Conservation (phyloP, 2,888 invertebrate species). For the Calameuta filiformis region DNA sequence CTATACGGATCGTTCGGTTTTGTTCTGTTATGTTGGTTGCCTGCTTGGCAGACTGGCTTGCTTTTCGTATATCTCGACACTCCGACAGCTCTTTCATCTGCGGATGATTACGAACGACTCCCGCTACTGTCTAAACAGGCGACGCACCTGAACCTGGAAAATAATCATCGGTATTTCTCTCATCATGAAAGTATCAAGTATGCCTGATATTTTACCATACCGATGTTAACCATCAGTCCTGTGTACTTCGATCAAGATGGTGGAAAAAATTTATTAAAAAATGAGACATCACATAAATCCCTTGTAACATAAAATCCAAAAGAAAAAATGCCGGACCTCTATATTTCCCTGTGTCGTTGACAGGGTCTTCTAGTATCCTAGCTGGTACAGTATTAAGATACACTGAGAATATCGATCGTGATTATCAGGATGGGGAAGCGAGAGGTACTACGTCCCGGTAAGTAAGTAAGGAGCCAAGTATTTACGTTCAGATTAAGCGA, state of each 20-base stretch:
- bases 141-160: not conserved
- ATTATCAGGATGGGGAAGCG: constrained; percentile 30
- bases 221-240: not conserved
- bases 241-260: not conserved
- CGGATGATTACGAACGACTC: constrained; percentile 61
- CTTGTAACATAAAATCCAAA: not conserved
- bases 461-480: constrained; percentile 32
- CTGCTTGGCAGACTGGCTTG: constrained; percentile 35
- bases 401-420: constrained; percentile 30
- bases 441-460: not conserved
- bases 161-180: not conserved
- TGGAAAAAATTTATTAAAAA: not conserved
- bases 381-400: constrained; percentile 9
- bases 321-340: not conserved
- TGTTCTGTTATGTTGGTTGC: not conserved
- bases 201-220: not conserved
- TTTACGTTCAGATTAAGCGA: constrained; percentile 37
- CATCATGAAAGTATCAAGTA: not conserved
- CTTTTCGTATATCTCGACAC: constrained; percentile 55
- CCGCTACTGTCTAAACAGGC: constrained; percentile 10
- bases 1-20: not conserved
- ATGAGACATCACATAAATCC: not conserved
- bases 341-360: not conserved
- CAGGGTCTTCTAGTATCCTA: not conserved
- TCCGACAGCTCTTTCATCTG: constrained; percentile 66